These are phyloP conservation scores for Palythoa heliodiscus DNA, from an alignment of 92 coral and sea anemone species.

Conservation along the genomic window DNA sequence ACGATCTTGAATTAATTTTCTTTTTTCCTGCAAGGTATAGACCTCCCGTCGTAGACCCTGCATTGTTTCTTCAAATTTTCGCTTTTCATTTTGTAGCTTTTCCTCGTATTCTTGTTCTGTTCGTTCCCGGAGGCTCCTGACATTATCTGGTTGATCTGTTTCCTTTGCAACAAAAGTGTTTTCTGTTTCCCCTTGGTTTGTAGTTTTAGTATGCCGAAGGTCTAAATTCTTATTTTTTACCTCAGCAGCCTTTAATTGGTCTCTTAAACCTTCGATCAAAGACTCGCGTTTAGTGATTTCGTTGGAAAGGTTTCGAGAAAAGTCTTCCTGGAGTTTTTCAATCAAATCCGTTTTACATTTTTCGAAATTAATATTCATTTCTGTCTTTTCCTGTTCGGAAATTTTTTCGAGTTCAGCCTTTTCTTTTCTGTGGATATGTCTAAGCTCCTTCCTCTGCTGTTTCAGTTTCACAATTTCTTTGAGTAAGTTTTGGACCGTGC, in stretches of 20 bases:
- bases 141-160: slow-evolving; percentile 7
- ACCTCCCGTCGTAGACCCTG: slow-evolving; percentile 74
- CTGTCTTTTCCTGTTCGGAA: slow-evolving; percentile 67
- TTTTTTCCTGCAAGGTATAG: slow-evolving; percentile 75
- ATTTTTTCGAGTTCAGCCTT: slow-evolving; percentile 68
- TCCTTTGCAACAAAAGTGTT: slow-evolving; percentile 36
- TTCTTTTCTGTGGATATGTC: slow-evolving; percentile 73
- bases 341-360: slow-evolving; percentile 65
- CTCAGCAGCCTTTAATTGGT: slow-evolving; percentile 59
- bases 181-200: neutral
- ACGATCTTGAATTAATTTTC: slow-evolving; percentile 79
- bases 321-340: slow-evolving; percentile 65
- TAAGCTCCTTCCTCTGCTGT: slow-evolving; percentile 80
- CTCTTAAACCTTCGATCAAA: slow-evolving; percentile 58
- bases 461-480: slow-evolving; percentile 82
- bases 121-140: slow-evolving; percentile 48
- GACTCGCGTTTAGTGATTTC: slow-evolving; percentile 67
- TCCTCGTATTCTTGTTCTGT: slow-evolving; percentile 79
- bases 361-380: slow-evolving; percentile 68
- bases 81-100: slow-evolving; percentile 69
- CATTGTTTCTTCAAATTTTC: slow-evolving; percentile 76
- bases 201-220: slow-evolving; percentile 24
- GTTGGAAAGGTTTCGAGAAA: slow-evolving; percentile 50
- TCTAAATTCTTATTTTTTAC: slow-evolving; percentile 62
- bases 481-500: slow-evolving; percentile 73